Evolutionary conservation across 2,113 vertebrate species (phyloP), one percentile per base, ranked within the genome.

Genomic region (Tetrao urogallus): DNA sequence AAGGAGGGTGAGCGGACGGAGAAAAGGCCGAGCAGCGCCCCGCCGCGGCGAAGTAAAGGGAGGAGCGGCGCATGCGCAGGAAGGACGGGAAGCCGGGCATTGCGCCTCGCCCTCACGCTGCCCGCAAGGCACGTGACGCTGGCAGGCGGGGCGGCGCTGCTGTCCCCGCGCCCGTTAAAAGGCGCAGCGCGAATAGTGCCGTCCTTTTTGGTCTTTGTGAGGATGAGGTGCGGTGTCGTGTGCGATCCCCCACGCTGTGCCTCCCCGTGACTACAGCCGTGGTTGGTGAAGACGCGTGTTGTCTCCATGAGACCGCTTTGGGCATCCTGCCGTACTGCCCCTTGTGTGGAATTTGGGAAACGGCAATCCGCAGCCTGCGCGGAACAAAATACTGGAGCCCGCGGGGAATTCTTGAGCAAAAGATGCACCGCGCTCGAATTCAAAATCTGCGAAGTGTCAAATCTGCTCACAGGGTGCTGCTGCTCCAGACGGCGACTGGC

Each of bases 1-100:
- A 72, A 7, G 2, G 83, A 80, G 82, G 92, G 42, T 0, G 88
- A 78, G 82, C 84, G 3, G 2, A 0, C 6, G 16, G 28, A 18
- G 54, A 32, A 32, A 32, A 19, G 13, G n/a, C 10, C 4, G 38
- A 22, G 30, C 11, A 6, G 48, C 45, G 2, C 30, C 7, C 0
- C 3, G 61, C 40, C 50, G 57, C 2, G 19, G 65, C 54, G 6
- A 6, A 5, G 9, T 15, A 17, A 11, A 30, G 4, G 5, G 58
- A 16, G 19, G 76, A 56, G 11, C 21, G 1, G 48, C 78, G 57
- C 84, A 54, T 43, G 88, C 79, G 78, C 1, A 5, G 0, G 27
- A 2, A 6, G 17, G 11, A 2, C 8, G 10, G 43, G 50, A 13
- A 10, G 50, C 0, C 14, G 4, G 0, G 38, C 2, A 1, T 0